Evolutionary conservation across 2,888 invertebrate species (phyloP).

Genomic region (Orchestes rusci): DNA sequence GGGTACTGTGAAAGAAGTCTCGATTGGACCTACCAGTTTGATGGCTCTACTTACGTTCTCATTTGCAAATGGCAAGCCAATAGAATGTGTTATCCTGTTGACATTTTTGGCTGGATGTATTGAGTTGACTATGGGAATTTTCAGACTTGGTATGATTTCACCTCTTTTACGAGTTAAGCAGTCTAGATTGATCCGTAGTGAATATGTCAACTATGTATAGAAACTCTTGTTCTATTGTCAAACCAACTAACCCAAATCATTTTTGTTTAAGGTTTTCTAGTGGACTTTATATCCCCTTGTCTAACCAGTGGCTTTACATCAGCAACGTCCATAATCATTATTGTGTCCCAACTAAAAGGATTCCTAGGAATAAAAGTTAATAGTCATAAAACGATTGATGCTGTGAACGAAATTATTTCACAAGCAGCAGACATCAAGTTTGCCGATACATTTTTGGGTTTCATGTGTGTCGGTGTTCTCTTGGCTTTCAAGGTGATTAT

Average conservation of each 20-base stretch:
- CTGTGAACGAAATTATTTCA: conserved; percentile 46
- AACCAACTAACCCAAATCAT: no score
- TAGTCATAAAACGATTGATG: conserved; percentile 60
- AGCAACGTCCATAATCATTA: conserved; percentile 73
- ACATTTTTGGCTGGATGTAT: conserved; percentile 71
- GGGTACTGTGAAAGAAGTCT: conserved; percentile 78
- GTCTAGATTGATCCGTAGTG: no score
- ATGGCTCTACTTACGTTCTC: conserved; percentile 81
- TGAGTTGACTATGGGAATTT: conserved; percentile 71
- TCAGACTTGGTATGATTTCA: conserved; percentile 74
- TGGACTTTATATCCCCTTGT: conserved; percentile 76
- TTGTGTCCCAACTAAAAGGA: conserved; percentile 66
- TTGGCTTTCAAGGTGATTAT: conserved; percentile 57
- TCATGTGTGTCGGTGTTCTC: conserved; percentile 57
- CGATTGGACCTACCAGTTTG: conserved; percentile 88
- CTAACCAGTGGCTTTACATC: conserved; percentile 81
- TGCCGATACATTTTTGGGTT: conserved; percentile 60
- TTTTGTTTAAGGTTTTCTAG: conserved; percentile 79
- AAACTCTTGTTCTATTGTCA: no score
- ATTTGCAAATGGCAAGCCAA: conserved; percentile 60
- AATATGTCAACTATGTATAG: no score
- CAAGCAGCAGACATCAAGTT: conserved; percentile 48
- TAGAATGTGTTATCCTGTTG: conserved; percentile 67
- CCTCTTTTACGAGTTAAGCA: no score
- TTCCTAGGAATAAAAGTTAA: conserved; percentile 63